Evolutionary conservation across 2,888 invertebrate species (phyloP), one percentile per base, ranked within the genome.

Genomic region (Fragum fragum): DNA sequence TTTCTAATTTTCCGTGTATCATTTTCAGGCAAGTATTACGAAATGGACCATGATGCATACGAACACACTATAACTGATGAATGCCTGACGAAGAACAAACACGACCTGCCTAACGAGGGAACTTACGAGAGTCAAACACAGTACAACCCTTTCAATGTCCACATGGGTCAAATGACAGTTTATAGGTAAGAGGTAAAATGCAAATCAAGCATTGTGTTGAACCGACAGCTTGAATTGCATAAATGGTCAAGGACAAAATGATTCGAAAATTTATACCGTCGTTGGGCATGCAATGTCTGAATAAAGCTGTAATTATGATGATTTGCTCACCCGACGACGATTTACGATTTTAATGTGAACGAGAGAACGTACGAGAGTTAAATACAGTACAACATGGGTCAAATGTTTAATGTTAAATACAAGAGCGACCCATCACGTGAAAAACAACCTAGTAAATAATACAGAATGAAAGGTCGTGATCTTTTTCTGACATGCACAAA

Each of bases 101-200:
- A 92, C 63, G 87, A 89, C 42, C 83, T 90, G 0, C 82, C 88
- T 26, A 87, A 90, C 5, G 80, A 86, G 6, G 89, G 90, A 2
- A 91, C 86, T 0, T 92, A 90, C 66, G 88, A 93, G 53, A 91
- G 91, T 29, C 93, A 93, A 71, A 88, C 89, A 7, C 88, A 90
- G 7, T 94, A 93, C 84, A 93, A 95, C 81, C 94, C 94, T 3
- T 95, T 94, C 90, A 84, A 95, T 92, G 87, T 95, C 92, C 92
- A 95, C 95, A 95, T 96, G 91, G 96, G 97, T 0, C 96, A 96
- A 94, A 96, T 97, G 96, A 96, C 96, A 0, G 95, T 97, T 7
- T 96, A 96, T 92, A 92, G 94, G 94, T 93, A 82, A 39, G 85
- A 23, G 11, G n/a, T 39, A 39, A 39, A 14, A n/a, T n/a, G n/a